These are phyloP conservation scores for Poeciliopsis infans DNA, from an alignment of 2,797 vertebrate genomes.

Conservation along the genomic window DNA sequence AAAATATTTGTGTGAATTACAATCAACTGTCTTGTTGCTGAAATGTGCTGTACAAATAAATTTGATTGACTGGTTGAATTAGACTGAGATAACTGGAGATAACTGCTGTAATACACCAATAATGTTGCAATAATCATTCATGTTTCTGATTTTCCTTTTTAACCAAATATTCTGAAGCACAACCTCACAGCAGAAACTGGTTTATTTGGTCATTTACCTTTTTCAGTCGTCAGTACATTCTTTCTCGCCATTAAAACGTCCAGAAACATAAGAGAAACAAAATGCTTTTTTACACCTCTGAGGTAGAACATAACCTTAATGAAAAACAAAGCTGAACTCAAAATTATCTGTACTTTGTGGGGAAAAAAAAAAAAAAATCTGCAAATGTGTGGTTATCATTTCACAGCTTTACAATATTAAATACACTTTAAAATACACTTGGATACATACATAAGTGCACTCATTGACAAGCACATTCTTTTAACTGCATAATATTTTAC, in stretches of 20 bases:
- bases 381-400: conserved; percentile 16
- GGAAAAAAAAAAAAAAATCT: background rate
- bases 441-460: conserved; percentile 33
- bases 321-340: conserved; percentile 5
- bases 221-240: conserved; percentile 11
- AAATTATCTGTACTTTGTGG: conserved; percentile 9
- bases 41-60: too few relatives aligned
- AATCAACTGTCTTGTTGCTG: too few relatives aligned
- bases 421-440: conserved; percentile 44
- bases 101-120: background rate
- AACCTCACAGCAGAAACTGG: conserved; percentile 50
- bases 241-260: background rate
- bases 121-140: background rate
- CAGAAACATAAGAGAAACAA: conserved; percentile 25
- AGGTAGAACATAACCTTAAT: conserved; percentile 63
- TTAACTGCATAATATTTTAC: conserved; percentile 50
- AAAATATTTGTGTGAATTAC: background rate
- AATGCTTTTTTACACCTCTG: conserved; percentile 47
- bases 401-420: conserved; percentile 40
- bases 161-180: conserved; percentile 1
- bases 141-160: background rate
- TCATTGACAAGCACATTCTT: conserved; percentile 47
- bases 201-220: conserved; percentile 53
- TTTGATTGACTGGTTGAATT: too few relatives aligned
- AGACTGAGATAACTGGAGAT: background rate